Base-by-base conservation (phyloP, 2,113 vertebrate genomes). In the Thermophis baileyi region DNA sequence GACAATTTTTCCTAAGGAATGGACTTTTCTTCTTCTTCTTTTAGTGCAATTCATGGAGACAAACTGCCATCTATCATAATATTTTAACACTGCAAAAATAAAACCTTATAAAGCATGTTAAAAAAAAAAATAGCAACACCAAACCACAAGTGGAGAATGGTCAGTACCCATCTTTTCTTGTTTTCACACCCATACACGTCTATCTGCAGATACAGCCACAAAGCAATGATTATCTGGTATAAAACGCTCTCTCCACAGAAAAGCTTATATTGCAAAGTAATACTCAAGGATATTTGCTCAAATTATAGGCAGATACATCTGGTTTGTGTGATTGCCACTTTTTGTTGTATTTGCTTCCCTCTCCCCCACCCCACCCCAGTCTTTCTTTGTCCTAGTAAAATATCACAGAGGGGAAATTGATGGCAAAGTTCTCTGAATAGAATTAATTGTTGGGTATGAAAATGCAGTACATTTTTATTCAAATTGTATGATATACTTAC, bases 61-160 rank as follows among this genome's bases (percentile, higher is more conserved):
- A 89, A 97, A 96, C 90, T 97, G 93, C 94, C 93, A 96, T 93
- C 96, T 97, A 97, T 97, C 97, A 97, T 95, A 98, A 97, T 96
- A 97, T 97, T 97, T 96, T 97, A 97, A 94, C 88, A 91, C 94
- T 96, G 91, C 85, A 92, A 87, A 24, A 87, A 40, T 90, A 93
- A 97, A 97, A 92, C 53, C 7, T 25, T 63, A 40, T 5, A 95
- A 89, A 94, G 1, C 54, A 22, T 69, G 53, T 50, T 69, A 24
- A 95, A 97, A 95, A 47, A 47, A 53, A 60, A 27, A 94, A 35
- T 40, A 40, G 22, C 1, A 89, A 35, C 91, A 88, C 18, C 85
- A 51, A 25, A 90, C 87, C 90, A 85, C 92, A 35, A 55, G 27
- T 91, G 3, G 7, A 0, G 46, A n/a, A 30, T 85, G 51, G 53